Percentiles rank a stretch among this genome's conserved stretches.
phyloP scores from a whole-genome alignment of 2,113 vertebrate species.

The Protobothrops mucrosquamatus region DNA sequence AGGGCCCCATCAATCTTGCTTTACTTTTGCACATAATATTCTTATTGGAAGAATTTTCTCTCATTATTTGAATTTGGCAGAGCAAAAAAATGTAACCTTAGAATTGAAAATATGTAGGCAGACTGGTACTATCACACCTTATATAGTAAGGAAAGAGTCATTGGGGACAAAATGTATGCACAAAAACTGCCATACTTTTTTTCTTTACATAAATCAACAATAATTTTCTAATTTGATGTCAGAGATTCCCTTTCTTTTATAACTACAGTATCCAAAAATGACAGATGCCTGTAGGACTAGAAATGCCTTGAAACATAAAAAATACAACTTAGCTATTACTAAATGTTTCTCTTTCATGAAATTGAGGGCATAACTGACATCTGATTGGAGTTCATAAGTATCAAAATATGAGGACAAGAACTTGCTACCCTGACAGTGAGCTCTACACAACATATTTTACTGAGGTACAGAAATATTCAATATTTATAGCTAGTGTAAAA shows the following conservation, averaged over 20 bases:
- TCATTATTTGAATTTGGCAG: background rate
- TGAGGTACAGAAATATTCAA: background rate
- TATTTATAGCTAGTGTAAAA: background rate
- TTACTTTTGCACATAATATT: fast-evolving
- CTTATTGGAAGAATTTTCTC: background rate
- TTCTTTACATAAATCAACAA: constrained; percentile 34
- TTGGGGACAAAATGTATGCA: background rate
- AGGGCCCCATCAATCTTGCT: background rate
- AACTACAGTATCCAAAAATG: constrained; percentile 50
- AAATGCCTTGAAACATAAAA: constrained; percentile 36
- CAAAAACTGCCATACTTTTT: background rate
- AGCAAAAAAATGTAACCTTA: background rate
- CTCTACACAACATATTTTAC: background rate
- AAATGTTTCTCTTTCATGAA: constrained; percentile 35
- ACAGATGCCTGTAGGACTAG: constrained; percentile 36
- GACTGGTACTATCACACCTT: constrained; percentile 5
- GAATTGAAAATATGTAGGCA: fast-evolving
- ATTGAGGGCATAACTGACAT: constrained; percentile 38
- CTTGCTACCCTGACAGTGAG: background rate
- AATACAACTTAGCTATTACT: constrained; percentile 37
- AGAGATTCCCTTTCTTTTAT: constrained; percentile 44
- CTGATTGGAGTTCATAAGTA: background rate
- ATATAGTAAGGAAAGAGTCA: background rate
- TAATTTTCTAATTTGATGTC: constrained; percentile 50
- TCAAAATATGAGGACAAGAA: constrained; percentile 19